Evolutionary conservation across 1,140 invertebrate genomes (phyloP).

Genomic region (Diachasma alloeum): DNA sequence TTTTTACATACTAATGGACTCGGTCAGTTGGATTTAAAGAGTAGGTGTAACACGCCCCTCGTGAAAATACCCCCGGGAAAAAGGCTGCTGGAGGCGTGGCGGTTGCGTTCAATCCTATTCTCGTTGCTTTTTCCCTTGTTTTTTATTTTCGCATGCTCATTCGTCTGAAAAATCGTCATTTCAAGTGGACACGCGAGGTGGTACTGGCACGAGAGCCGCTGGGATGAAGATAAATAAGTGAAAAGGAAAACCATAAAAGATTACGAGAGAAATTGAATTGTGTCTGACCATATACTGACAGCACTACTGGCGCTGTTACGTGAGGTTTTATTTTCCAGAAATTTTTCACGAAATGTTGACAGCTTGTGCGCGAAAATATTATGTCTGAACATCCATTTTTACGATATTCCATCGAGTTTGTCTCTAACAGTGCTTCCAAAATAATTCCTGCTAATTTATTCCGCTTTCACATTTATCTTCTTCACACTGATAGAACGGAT

Average conservation of each 20-base stretch:
- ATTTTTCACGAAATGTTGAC: too few species aligned
- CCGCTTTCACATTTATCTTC: too few species aligned
- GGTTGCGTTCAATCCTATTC: background rate
- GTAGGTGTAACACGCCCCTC: background rate
- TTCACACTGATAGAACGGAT: too few species aligned
- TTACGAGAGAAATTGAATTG: constrained; percentile 7
- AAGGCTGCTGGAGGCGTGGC: background rate
- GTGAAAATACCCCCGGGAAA: background rate
- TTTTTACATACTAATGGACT: constrained; percentile 23
- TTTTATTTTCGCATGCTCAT: background rate
- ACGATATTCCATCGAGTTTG: too few species aligned
- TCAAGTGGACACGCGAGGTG: background rate
- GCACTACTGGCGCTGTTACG: background rate
- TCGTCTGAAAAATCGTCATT: constrained; percentile 7
- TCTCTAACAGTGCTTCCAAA: too few species aligned
- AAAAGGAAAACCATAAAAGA: background rate
- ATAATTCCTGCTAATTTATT: too few species aligned
- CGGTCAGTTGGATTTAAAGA: background rate
- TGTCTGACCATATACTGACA: constrained; percentile 3
- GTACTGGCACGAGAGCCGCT: background rate
- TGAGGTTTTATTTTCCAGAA: too few species aligned
- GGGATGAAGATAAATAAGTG: constrained; percentile 9
- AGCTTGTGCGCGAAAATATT: too few species aligned
- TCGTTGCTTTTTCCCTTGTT: background rate
- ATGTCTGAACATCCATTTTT: too few species aligned